phyloP scores from a whole-genome alignment of 2,888 invertebrate species.

The Xylota sylvarum region DNA sequence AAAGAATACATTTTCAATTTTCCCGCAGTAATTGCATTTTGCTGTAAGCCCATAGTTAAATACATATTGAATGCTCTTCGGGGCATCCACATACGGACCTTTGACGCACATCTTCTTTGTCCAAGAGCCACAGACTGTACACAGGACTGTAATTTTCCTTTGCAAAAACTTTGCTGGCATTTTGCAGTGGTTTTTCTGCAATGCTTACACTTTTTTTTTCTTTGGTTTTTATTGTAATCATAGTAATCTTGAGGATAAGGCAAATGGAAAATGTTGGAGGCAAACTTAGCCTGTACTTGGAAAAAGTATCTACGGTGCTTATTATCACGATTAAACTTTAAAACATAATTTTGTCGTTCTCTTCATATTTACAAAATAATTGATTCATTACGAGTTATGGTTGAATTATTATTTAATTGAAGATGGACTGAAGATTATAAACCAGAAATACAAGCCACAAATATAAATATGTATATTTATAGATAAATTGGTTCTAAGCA shows the following conservation, averaged over 20 bases:
- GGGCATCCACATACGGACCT: conserved; percentile 31
- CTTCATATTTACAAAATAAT: not conserved
- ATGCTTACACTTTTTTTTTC: not conserved
- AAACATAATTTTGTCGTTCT: not conserved
- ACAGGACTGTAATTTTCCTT: not conserved
- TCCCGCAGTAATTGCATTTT: conserved; percentile 31
- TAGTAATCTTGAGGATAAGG: not conserved
- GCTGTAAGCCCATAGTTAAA: conserved; percentile 36
- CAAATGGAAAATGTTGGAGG: not conserved
- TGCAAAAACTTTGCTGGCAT: not conserved
- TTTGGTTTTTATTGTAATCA: not conserved
- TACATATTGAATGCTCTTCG: conserved; percentile 33
- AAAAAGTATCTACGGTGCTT: not conserved
- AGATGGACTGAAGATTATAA: not conserved
- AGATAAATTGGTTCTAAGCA: not conserved
- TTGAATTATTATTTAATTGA: not conserved
- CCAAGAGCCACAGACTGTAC: not conserved
- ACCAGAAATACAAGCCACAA: not conserved
- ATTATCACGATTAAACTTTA: not conserved
- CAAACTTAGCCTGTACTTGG: not conserved
- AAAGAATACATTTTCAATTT: conserved; percentile 26
- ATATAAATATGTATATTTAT: not conserved
- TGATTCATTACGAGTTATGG: not conserved
- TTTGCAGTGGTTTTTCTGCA: not conserved
- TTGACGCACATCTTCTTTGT: conserved; percentile 22